Evolutionary conservation across 2,113 vertebrate species (phyloP), one percentile per base, ranked within the genome.

Genomic region (Scytalopus superciliaris): DNA sequence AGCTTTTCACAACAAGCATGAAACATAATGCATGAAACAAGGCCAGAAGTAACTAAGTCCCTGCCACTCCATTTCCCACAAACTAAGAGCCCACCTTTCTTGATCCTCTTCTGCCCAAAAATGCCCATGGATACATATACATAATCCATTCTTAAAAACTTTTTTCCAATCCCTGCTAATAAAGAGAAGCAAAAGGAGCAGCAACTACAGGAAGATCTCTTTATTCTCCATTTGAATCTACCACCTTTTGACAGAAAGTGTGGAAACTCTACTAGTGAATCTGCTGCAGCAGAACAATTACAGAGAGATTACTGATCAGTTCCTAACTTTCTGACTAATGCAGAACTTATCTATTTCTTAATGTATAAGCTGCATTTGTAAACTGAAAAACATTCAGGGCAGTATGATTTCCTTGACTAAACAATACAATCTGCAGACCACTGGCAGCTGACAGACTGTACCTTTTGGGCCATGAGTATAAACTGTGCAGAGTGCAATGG

Each of bases 61-160:
- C 28, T 50, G 25, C 28, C 12, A 49, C 14, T 62, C 6, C n/a
- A 53, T n/a, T 53, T 63, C 11, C 47, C 7, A 64, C 19, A 56
- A 72, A 64, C 15, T 12, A 82, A 77, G 8, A 81, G 18, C 9
- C 18, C 10, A 57, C 13, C 16, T 44, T 49, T 73, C 25, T 19
- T n/a, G 11, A 14, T 56, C 15, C 7, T 40, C 23, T 40, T 75
- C 35, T 42, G 60, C 19, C 7, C 28, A 44, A 64, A 78, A 75
- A 4, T 2, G 0, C 8, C 57, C 37, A n/a, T 0, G 2, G 15
- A 50, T 35, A 69, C 7, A 81, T n/a, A n/a, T n/a, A n/a, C 1
- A 7, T 0, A 78, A 17, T 25, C 13, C 13, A 21, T 31, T 33
- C 33, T 67, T 22, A 37, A 3, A 70, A 31, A 57, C 13, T 19